Percentiles rank a stretch among this genome's conserved stretches.
Conservation (phyloP, 2,888 invertebrate species). For the Xestia rhomboidea region DNA sequence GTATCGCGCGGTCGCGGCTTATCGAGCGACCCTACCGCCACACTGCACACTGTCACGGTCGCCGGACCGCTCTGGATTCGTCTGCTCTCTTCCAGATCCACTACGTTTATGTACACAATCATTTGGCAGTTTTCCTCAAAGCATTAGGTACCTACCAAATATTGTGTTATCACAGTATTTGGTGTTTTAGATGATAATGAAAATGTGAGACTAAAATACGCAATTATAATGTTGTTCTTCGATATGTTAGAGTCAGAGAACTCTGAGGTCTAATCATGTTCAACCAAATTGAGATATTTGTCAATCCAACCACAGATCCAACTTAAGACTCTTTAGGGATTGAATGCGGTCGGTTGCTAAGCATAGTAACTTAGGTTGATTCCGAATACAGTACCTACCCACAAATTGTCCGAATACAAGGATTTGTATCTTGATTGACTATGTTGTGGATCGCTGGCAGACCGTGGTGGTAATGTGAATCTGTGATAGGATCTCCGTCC, state of each 20-base stretch:
- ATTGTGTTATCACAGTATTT: conserved; percentile 14
- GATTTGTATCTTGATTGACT: neutral
- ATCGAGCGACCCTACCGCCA: conserved; percentile 38
- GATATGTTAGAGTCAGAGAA: neutral
- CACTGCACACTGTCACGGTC: conserved; percentile 18
- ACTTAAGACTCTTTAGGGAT: neutral
- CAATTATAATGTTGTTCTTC: conserved; percentile 14
- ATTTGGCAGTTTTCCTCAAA: conserved; percentile 8
- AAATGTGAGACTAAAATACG: conserved; percentile 10
- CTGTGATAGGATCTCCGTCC: conserved; percentile 20
- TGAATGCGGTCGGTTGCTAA: neutral
- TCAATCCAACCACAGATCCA: neutral
- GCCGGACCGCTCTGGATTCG: conserved; percentile 14
- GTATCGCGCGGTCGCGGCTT: conserved; percentile 33
- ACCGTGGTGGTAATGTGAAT: neutral
- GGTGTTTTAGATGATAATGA: conserved; percentile 34
- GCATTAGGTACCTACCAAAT: conserved; percentile 1
- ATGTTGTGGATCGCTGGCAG: neutral
- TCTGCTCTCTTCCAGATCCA: conserved; percentile 13
- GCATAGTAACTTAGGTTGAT: neutral
- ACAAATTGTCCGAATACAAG: neutral
- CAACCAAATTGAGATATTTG: neutral
- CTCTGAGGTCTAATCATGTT: neutral
- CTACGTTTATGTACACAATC: neutral
- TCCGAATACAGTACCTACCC: neutral